phyloP scores from a whole-genome alignment of 2,797 vertebrate genomes.

The Hemibagrus guttatus region DNA sequence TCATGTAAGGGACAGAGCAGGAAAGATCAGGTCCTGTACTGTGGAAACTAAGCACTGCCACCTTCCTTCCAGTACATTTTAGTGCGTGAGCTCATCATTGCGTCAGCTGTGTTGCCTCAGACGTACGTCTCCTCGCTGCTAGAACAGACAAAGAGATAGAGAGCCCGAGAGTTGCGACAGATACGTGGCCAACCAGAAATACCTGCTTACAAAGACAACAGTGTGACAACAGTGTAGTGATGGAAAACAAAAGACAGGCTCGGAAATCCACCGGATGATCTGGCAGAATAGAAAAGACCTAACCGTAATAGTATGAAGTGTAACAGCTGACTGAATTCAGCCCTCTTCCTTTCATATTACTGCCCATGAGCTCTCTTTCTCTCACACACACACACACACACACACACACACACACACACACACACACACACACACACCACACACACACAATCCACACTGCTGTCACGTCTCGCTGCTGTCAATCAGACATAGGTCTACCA shows the following conservation, averaged over 20 bases:
- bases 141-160: not conserved
- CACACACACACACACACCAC: slow-evolving; percentile 11
- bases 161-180: slow-evolving; percentile 28
- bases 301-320: not conserved
- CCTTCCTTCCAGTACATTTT: slow-evolving; percentile 20
- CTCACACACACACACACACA: not conserved
- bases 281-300: slow-evolving; percentile 12
- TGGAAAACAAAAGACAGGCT: slow-evolving; percentile 7
- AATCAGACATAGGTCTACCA: slow-evolving; percentile 46
- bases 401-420: not conserved
- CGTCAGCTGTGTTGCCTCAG: slow-evolving; percentile 40
- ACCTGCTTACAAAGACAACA: slow-evolving; percentile 41
- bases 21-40: too few relatives aligned
- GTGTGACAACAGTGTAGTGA: slow-evolving; percentile 19
- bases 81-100: slow-evolving; percentile 28
- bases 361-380: not conserved
- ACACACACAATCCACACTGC: not conserved
- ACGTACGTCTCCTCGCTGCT: not conserved
- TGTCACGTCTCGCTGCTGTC: slow-evolving; percentile 45
- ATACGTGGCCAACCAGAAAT: slow-evolving; percentile 40
- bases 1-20: not conserved
- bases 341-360: not conserved
- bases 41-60: not conserved
- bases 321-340: slow-evolving; percentile 15
- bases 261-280: slow-evolving; percentile 12